Evolutionary conservation across 2,797 vertebrate genomes (phyloP), one percentile per base, ranked within the genome.

Genomic region (Balearica regulorum): DNA sequence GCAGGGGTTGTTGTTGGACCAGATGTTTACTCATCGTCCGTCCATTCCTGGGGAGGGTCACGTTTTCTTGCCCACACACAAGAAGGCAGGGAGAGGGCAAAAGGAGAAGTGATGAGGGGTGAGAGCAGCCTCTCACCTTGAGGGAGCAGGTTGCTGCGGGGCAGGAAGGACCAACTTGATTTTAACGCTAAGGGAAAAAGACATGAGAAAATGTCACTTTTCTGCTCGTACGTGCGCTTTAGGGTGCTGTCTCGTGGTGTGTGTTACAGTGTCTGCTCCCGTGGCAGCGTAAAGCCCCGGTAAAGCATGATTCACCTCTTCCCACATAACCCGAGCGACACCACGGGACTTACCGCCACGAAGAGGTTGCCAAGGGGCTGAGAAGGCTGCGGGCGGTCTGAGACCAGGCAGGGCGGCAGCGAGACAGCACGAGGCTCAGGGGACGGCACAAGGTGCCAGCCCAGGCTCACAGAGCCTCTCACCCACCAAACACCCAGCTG

Each of bases 21-120:
- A 7, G 60, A 5, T 37, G 43, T 61, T 31, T 26, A 55, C 26
- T 51, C 33, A 5, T 51, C 41, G 2, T 16, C 39, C 35, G 0
- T n/a, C 33, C 0, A 0, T n/a, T 37, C 64, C 70, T 3, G 26
- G 10, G 26, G 18, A 13, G 33, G 6, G 29, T 4, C 1, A 14
- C 0, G 7, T 33, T 28, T 35, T 10, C 25, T 13, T 5, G 28
- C 10, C 24, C 2, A 11, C 15, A 16, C 10, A 1, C 49, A 7
- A 7, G 2, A 1, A 2, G 5, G 43, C 37, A 21, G 31, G 60
- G 44, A 61, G 29, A 39, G 53, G 46, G 68, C 26, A 18, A 25
- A 15, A 25, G 24, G 13, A 10, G 18, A 13, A 33, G 39, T 1
- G 16, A 3, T 1, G n/a, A 37, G 11, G 55, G 15, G 15, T 5